These are phyloP conservation scores for Choloepus didactylus DNA, from an alignment of 2,797 vertebrate species.

Conservation along the genomic window DNA sequence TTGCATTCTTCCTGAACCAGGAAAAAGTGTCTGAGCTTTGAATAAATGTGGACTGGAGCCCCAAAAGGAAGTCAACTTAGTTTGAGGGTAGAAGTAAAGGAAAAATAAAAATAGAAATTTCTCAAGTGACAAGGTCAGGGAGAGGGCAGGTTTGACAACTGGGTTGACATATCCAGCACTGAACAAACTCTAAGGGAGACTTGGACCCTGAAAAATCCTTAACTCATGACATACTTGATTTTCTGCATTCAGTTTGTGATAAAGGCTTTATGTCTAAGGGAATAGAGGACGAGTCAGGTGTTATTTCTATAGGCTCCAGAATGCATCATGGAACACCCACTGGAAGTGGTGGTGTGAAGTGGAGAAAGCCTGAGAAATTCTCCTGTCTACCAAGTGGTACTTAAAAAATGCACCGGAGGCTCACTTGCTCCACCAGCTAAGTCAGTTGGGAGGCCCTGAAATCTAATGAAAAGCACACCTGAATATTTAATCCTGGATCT, in stretches of 20 bases:
- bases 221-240: neutral
- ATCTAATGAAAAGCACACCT: neutral
- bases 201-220: neutral
- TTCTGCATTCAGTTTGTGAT: neutral
- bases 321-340: neutral
- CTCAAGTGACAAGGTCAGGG: neutral
- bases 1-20: neutral
- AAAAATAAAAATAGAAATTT: neutral
- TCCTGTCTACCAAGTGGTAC: accelerated
- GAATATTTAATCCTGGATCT: neutral
- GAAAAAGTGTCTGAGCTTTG: neutral
- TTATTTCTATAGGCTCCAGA: neutral
- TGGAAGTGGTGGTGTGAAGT: neutral
- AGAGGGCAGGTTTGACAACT: neutral
- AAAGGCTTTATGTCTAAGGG: constrained; percentile 13
- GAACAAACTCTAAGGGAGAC: neutral
- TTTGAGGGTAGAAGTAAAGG: neutral
- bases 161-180: neutral
- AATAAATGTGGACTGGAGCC: neutral
- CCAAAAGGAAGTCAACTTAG: neutral
- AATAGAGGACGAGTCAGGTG: neutral
- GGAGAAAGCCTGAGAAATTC: constrained; percentile 36
- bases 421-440: neutral
- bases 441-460: neutral
- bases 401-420: neutral